Conservation (phyloP, 2,113 vertebrate genomes). For the Hydrochoerus hydrochaeris region DNA sequence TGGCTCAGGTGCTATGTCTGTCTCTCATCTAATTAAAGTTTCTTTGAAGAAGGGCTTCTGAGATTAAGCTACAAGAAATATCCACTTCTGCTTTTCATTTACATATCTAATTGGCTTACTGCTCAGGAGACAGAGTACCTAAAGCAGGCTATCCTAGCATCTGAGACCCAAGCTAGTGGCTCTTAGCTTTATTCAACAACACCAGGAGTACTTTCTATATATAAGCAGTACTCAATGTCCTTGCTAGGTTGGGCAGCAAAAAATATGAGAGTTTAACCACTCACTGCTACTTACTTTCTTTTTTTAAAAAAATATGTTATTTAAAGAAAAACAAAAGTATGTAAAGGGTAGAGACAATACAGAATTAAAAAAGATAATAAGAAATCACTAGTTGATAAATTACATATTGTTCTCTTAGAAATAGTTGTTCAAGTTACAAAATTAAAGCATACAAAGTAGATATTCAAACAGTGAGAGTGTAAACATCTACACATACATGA, state of each 20-base stretch:
- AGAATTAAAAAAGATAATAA: no score
- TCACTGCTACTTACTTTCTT: constrained; percentile 46
- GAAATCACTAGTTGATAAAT: no score
- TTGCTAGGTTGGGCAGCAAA: neutral
- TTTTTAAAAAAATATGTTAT: no score
- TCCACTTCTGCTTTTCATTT: neutral
- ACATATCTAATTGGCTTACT: constrained; percentile 51
- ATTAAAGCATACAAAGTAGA: no score
- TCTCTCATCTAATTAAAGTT: constrained; percentile 53
- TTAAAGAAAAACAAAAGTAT: no score
- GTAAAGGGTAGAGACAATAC: no score
- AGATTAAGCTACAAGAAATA: constrained; percentile 48
- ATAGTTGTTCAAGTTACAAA: no score
- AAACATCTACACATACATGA: no score
- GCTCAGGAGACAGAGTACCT: constrained; percentile 6
- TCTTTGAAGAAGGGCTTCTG: constrained; percentile 58
- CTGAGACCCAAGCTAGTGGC: constrained; percentile 40
- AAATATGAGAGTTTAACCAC: constrained; percentile 11
- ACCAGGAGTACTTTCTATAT: constrained; percentile 39
- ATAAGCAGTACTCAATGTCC: constrained; percentile 37
- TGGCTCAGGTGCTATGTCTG: constrained; percentile 52
- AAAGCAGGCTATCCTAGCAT: constrained; percentile 8
- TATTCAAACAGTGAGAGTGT: no score
- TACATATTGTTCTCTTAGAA: no score
- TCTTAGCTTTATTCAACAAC: constrained; percentile 20